These are phyloP conservation scores for Pseudanteris insignis DNA, from an alignment of 2,888 invertebrate species.

Conservation along the genomic window DNA sequence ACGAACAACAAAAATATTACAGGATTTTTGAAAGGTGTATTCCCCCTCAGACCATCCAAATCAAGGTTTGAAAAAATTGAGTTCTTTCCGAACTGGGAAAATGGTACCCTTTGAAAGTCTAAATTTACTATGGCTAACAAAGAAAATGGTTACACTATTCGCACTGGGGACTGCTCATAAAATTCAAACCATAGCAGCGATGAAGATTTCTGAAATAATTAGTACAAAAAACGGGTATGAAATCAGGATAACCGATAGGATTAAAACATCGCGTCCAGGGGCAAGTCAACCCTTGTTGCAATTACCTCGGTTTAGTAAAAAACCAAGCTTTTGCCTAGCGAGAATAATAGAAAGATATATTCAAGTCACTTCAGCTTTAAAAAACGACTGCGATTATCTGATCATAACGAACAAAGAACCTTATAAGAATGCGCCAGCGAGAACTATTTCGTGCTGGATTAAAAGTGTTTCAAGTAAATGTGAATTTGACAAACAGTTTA, in stretches of 20 bases:
- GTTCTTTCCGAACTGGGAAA: too few relatives aligned
- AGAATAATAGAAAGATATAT: background rate
- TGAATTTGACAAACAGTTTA: background rate
- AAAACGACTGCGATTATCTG: background rate
- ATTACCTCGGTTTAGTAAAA: background rate
- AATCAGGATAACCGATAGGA: background rate
- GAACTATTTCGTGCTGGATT: background rate
- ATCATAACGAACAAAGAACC: background rate
- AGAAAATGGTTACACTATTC: slow-evolving; percentile 36
- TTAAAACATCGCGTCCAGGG: background rate
- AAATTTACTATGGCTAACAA: too few relatives aligned
- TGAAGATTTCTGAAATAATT: background rate
- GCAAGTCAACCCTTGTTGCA: background rate
- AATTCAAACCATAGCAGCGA: slow-evolving; percentile 8
- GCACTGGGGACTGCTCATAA: slow-evolving; percentile 19
- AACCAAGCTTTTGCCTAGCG: background rate
- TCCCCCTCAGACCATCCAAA: too few relatives aligned
- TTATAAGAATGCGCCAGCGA: background rate
- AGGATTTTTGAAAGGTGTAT: too few relatives aligned
- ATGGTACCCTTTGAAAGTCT: too few relatives aligned
- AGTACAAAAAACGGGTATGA: background rate
- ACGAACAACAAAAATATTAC: too few relatives aligned
- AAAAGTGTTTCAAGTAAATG: background rate
- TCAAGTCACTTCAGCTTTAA: background rate
- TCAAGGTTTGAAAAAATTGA: too few relatives aligned